Percentiles rank a stretch among this genome's conserved stretches.
phyloP scores from a whole-genome alignment of 2,113 vertebrate genomes.

The Archilochus colubris region DNA sequence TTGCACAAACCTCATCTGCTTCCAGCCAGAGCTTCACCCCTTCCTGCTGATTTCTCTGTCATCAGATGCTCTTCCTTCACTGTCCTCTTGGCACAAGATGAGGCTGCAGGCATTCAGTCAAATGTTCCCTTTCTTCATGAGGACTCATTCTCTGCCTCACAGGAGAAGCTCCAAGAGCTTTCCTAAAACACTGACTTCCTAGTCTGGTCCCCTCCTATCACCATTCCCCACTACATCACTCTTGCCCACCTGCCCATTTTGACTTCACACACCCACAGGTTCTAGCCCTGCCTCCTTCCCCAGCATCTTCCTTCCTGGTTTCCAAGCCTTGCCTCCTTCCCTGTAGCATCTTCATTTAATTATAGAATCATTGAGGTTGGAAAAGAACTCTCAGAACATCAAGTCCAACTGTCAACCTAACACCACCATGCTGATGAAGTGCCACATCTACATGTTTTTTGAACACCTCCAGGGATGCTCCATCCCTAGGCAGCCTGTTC shows the following conservation, averaged over 20 bases:
- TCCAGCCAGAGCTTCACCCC: constrained; percentile 1
- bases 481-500: too few species aligned
- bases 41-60: constrained; percentile 1
- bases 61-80: background rate
- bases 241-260: background rate
- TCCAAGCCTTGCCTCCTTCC: background rate
- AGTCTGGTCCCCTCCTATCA: background rate
- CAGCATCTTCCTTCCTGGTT: background rate
- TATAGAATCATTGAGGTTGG: too few species aligned
- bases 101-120: background rate
- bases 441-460: too few species aligned
- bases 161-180: background rate
- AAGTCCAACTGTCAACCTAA: too few species aligned
- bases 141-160: background rate
- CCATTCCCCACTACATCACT: background rate
- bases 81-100: background rate
- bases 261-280: background rate
- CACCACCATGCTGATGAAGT: too few species aligned
- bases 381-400: too few species aligned
- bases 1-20: constrained; percentile 8
- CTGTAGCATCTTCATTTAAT: background rate
- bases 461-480: too few species aligned
- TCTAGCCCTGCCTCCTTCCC: background rate
- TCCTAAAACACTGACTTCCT: background rate
- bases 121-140: background rate